Evolutionary conservation across 2,797 vertebrate species (phyloP).

Genomic region (Spinus olivaceus): DNA sequence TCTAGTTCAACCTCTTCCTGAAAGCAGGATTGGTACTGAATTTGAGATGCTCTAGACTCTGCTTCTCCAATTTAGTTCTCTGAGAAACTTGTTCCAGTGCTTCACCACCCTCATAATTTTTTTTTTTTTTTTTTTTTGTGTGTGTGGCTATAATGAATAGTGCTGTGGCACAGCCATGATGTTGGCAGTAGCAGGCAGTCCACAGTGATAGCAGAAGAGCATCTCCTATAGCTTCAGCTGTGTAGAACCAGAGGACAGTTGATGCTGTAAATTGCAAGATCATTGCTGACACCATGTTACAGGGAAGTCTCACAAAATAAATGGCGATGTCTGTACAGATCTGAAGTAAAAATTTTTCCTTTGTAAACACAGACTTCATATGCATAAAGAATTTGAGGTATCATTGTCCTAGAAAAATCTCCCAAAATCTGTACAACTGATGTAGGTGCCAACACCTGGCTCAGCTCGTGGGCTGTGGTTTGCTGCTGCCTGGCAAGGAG

Average conservation of each 20-base stretch:
- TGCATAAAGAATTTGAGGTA: not conserved
- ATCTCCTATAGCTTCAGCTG: not conserved
- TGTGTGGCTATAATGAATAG: not conserved
- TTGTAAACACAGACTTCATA: not conserved
- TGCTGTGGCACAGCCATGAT: not conserved
- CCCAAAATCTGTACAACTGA: accelerated
- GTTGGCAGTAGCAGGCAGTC: not conserved
- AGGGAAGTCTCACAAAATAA: not conserved
- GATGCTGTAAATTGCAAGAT: not conserved
- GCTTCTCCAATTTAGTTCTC: not conserved
- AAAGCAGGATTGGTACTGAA: not conserved
- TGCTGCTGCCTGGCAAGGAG: not conserved
- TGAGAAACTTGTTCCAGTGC: not conserved
- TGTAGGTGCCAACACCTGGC: accelerated
- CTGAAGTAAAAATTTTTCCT: not conserved
- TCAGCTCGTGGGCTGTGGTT: accelerated
- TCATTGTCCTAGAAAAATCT: not conserved
- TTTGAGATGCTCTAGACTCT: not conserved
- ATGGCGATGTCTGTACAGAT: accelerated
- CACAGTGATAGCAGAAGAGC: not conserved
- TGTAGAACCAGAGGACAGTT: not conserved
- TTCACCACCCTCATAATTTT: not conserved
- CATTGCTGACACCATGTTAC: not conserved
- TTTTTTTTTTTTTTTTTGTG: not conserved
- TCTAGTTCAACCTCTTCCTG: not conserved